Evolutionary conservation across 2,797 vertebrate genomes (phyloP), one percentile per base, ranked within the genome.

Genomic region (Tapirus indicus): DNA sequence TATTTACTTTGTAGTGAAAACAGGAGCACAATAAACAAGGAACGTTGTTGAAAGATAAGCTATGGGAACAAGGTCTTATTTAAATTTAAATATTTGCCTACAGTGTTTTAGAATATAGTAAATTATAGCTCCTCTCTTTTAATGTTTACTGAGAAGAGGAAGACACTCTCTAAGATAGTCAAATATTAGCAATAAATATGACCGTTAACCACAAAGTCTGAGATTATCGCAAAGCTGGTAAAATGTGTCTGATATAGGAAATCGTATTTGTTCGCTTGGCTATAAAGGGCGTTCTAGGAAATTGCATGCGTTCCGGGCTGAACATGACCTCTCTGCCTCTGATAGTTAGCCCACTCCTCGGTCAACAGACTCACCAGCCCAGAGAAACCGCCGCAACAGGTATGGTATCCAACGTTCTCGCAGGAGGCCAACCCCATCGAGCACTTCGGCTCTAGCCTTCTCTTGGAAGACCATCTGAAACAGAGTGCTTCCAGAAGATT

Each of bases 181-280:
- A 88, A 96, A 96, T 94, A 75, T 94, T 91, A 92, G 87, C 72
- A 91, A 86, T 77, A 95, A 94, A 78, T 54, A 58, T 91, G 77
- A 47, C 58, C 38, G 66, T 92, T 94, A 92, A 94, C 80, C 20
- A 90, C 66, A 95, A 84, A 94, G 60, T 86, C 56, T 85, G 56
- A 82, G 77, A 71, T 83, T 77, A 54, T n/a, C 60, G 56, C 29
- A 54, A 92, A 84, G n/a, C 60, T 85, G 29, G 25, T 75, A 82
- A 95, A 97, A 83, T 44, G 74, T 16, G 27, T 72, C 16, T 52
- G 38, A 72, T 56, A 69, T 13, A 69, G 82, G 87, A 92, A 74
- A 72, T 54, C 69, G 13, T 85, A 64, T 94, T 62, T 96, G 88
- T 56, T 88, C 29, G 11, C 47, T 94, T 68, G 54, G 49, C 78